phyloP scores from a whole-genome alignment of 2,113 vertebrate genomes.

The Manacus vitellinus region DNA sequence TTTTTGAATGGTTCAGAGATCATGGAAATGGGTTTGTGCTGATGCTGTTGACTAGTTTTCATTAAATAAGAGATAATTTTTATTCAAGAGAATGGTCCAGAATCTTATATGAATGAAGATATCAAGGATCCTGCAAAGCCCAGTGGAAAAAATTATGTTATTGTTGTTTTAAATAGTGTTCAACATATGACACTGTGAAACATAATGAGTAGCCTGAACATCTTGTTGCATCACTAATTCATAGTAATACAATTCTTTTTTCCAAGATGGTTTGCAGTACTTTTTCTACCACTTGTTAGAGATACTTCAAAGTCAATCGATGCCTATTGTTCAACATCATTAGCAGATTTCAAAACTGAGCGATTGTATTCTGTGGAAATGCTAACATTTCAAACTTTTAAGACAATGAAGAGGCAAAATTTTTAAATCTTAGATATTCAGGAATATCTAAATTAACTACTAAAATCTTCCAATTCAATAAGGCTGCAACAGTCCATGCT shows the following conservation, averaged over 20 bases:
- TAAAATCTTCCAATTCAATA: not conserved
- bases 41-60: not conserved
- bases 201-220: not conserved
- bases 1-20: not conserved
- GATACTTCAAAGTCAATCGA: not conserved
- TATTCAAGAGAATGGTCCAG: not conserved
- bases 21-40: not conserved
- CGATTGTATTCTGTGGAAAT: not conserved
- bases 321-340: not conserved
- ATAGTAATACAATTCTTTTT: not conserved
- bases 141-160: not conserved
- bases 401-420: not conserved
- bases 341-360: not conserved
- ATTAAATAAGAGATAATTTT: not conserved
- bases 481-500: not conserved
- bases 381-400: not conserved
- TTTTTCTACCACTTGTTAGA: not conserved
- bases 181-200: not conserved
- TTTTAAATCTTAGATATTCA: not conserved
- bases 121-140: not conserved
- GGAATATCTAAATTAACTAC: not conserved
- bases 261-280: not conserved
- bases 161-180: conserved; percentile 1
- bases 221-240: conserved; percentile 31
- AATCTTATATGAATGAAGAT: not conserved